Conservation (phyloP, 2,113 vertebrate species). For the Carassius carassius region DNA sequence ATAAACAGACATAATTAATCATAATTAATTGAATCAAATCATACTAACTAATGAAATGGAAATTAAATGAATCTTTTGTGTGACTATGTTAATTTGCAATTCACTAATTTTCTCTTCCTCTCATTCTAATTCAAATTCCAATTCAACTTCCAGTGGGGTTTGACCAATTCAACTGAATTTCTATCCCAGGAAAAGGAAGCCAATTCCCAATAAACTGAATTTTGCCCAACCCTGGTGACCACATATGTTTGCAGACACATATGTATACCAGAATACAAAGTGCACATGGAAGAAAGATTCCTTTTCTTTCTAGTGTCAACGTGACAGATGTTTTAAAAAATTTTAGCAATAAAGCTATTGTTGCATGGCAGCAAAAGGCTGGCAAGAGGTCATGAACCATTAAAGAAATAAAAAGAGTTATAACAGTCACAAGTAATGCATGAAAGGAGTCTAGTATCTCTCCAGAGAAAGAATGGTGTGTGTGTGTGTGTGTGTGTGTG, state of each 20-base stretch:
- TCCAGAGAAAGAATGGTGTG: conserved; percentile 5
- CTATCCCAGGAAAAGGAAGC: neutral
- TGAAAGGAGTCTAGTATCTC: conserved; percentile 62
- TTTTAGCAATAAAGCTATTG: conserved; percentile 50
- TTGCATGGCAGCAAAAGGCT: conserved; percentile 40
- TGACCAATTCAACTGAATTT: neutral
- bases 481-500: conserved; percentile 50
- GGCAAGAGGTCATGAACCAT: conserved; percentile 44
- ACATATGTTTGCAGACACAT: neutral
- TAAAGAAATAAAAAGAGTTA: conserved; percentile 53
- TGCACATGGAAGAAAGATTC: conserved; percentile 24
- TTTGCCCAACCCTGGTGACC: neutral
- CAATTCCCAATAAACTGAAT: neutral
- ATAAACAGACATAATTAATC: neutral
- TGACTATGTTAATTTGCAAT: neutral
- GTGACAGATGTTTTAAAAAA: conserved; percentile 44
- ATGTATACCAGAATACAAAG: neutral
- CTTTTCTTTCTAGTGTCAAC: conserved; percentile 42
- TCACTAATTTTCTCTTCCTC: neutral
- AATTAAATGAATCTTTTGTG: neutral
- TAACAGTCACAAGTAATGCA: conserved; percentile 59
- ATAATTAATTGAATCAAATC: neutral
- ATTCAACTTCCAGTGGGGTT: neutral
- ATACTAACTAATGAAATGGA: neutral
- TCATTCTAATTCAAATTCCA: neutral